Evolutionary conservation across 2,888 invertebrate species (phyloP).

Genomic region (Callimorpha dominula): DNA sequence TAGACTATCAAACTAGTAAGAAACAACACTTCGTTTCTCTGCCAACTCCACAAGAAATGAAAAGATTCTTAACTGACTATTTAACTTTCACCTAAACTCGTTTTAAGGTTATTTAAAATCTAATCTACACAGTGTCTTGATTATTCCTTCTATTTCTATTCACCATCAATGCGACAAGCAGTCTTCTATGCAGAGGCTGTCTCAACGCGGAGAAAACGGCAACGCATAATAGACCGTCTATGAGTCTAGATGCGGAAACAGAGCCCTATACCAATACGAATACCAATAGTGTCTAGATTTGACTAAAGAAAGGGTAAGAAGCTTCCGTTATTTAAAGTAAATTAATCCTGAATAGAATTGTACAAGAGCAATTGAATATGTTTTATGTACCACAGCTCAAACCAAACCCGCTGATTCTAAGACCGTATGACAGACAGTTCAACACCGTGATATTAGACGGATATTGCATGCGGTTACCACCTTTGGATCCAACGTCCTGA

Average conservation of each 20-base stretch:
- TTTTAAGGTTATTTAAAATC: not conserved
- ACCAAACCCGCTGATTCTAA: constrained; percentile 9
- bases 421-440: constrained; percentile 19
- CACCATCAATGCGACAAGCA: no score
- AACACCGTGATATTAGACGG: constrained; percentile 41
- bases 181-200: no score
- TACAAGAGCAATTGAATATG: not conserved
- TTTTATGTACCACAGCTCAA: not conserved
- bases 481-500: constrained; percentile 32
- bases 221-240: no score
- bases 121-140: no score
- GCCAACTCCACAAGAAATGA: not conserved
- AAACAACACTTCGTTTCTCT: no score
- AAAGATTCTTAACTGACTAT: not conserved
- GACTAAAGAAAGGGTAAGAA: not conserved
- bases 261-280: no score
- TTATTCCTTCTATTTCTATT: no score
- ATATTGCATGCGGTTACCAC: constrained; percentile 54
- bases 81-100: not conserved
- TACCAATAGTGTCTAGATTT: no score
- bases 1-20: not conserved
- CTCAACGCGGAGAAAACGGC: no score
- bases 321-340: not conserved
- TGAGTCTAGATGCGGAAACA: no score
- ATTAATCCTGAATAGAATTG: not conserved